Conservation (phyloP, 1,140 invertebrate species). For the Paraescarpia echinospica region DNA sequence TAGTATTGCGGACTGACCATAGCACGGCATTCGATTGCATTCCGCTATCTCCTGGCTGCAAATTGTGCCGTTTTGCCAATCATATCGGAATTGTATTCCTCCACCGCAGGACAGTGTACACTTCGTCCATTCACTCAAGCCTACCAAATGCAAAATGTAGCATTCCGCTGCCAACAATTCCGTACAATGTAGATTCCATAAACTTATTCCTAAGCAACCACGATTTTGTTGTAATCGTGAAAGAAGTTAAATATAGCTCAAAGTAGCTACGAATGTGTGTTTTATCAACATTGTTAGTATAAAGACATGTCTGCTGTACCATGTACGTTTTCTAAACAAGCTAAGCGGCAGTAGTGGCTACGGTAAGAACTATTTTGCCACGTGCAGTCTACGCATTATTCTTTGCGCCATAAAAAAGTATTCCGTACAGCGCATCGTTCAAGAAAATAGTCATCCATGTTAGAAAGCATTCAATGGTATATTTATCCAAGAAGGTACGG, state of each 20-base stretch:
- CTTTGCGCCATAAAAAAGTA: too few relatives aligned
- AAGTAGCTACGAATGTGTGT: neutral
- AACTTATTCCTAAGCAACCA: neutral
- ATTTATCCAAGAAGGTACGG: too few relatives aligned
- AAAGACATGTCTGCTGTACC: too few relatives aligned
- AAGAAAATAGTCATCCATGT: too few relatives aligned
- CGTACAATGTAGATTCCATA: neutral
- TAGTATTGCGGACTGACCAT: neutral
- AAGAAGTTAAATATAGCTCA: neutral
- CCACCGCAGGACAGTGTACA: neutral
- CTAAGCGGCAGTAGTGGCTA: too few relatives aligned
- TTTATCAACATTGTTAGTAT: neutral
- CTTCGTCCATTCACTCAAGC: neutral
- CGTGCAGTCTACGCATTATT: too few relatives aligned
- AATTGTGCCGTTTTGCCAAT: neutral
- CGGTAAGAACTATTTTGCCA: too few relatives aligned
- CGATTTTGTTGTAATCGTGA: neutral
- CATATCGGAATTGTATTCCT: neutral
- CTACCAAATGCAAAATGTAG: neutral
- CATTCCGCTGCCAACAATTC: neutral
- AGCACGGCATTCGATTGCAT: neutral
- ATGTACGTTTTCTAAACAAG: too few relatives aligned
- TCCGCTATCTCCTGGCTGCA: neutral
- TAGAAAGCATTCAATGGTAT: too few relatives aligned
- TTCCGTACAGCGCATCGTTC: too few relatives aligned